Percentiles rank a stretch among this genome's conserved stretches.
phyloP scores from a whole-genome alignment of 1,140 invertebrate species.

The Gerris buenoi region DNA sequence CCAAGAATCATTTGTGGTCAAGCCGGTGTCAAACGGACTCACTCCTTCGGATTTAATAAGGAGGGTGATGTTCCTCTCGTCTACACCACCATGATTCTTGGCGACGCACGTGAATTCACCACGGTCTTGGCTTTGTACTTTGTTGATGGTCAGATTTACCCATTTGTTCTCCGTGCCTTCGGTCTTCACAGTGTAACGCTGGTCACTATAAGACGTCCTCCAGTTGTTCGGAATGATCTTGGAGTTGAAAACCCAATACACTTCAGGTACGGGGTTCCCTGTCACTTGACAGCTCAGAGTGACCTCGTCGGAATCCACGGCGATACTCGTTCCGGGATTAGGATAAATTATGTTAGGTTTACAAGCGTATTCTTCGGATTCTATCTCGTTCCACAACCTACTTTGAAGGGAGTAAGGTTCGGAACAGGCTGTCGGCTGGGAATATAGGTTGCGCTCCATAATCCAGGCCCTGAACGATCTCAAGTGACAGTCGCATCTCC shows the following conservation, averaged over 20 bases:
- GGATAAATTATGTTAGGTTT: constrained; percentile 48
- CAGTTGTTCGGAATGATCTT: constrained; percentile 40
- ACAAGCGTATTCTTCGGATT: constrained; percentile 66
- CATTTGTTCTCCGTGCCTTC: constrained; percentile 30
- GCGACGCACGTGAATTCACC: constrained; percentile 80
- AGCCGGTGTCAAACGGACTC: constrained; percentile 12
- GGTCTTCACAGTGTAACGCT: constrained; percentile 24
- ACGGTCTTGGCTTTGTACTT: constrained; percentile 53
- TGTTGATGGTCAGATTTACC: constrained; percentile 61
- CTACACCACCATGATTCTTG: constrained; percentile 65
- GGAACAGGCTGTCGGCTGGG: constrained; percentile 48
- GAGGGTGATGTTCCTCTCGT: constrained; percentile 54
- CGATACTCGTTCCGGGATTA: constrained; percentile 31
- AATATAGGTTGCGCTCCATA: constrained; percentile 51
- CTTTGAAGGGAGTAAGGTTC: constrained; percentile 47
- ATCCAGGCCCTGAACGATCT: constrained; percentile 62
- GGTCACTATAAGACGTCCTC: constrained; percentile 23
- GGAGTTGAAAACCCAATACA: constrained; percentile 56
- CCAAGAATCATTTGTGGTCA: constrained; percentile 29
- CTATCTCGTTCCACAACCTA: constrained; percentile 52
- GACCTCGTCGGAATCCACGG: constrained; percentile 44
- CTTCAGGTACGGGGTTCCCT: constrained; percentile 58
- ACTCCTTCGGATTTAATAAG: constrained; percentile 33
- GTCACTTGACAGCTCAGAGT: constrained; percentile 59
- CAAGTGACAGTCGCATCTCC: constrained; percentile 75